Conservation (phyloP, 2,113 vertebrate species). For the Dipodomys stephensi region DNA sequence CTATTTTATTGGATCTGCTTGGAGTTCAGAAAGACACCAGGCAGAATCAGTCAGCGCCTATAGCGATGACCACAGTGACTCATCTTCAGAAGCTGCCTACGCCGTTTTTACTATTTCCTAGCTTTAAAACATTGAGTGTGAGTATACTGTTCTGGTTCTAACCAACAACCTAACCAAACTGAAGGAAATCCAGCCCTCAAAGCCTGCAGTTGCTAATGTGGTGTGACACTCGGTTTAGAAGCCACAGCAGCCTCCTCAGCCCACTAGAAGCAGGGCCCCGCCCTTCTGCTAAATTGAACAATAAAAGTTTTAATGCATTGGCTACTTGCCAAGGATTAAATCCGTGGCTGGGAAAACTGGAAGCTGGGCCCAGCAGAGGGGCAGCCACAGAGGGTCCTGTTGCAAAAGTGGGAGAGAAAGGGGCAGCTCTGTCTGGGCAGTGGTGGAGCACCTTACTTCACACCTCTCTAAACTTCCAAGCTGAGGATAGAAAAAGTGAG, state of each 20-base stretch:
- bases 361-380: conserved; percentile 48
- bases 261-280: conserved; percentile 67
- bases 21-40: conserved; percentile 20
- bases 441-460: background rate
- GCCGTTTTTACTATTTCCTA: conserved; percentile 54
- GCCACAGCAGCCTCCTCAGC: conserved; percentile 45
- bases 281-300: conserved; percentile 78
- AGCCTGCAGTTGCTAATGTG: conserved; percentile 73
- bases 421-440: background rate
- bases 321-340: conserved; percentile 77
- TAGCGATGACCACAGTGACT: conserved; percentile 12
- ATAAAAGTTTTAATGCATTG: conserved; percentile 80
- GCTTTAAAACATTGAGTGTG: conserved; percentile 54
- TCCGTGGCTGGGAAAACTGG: conserved; percentile 61
- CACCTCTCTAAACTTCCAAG: conserved; percentile 18
- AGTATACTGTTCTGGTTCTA: conserved; percentile 55
- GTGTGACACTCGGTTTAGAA: conserved; percentile 71
- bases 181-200: conserved; percentile 73
- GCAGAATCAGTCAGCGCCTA: background rate
- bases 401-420: background rate
- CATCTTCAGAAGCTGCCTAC: conserved; percentile 55
- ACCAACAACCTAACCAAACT: conserved; percentile 71
- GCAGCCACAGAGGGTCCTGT: conserved; percentile 13
- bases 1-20: conserved; percentile 1
- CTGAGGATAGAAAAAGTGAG: background rate